These are phyloP conservation scores for Oriolus oriolus DNA, from an alignment of 2,113 vertebrate genomes.

Conservation along the genomic window DNA sequence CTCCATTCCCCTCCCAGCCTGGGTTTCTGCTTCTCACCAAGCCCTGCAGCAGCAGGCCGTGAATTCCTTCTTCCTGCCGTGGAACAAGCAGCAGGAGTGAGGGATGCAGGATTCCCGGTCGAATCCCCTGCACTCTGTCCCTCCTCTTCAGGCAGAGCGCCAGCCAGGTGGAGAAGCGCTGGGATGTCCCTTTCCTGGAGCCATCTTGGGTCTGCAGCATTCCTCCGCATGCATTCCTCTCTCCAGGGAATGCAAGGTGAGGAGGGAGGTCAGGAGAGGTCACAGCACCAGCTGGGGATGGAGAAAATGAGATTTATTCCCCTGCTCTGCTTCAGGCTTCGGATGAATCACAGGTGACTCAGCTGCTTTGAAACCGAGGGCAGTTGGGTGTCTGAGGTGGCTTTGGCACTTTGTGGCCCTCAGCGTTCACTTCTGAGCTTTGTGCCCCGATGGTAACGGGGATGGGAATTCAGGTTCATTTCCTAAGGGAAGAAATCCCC, in stretches of 20 bases:
- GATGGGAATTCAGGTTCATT: background rate
- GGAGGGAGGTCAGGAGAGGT: background rate
- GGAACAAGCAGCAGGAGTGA: background rate
- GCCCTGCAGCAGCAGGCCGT: background rate
- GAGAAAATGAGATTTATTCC: background rate
- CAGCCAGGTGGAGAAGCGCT: background rate
- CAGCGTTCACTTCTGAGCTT: background rate
- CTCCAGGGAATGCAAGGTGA: background rate
- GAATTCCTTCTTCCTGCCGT: background rate
- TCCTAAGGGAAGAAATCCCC: background rate
- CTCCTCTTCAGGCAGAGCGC: background rate
- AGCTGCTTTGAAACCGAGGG: background rate
- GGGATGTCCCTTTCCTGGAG: background rate
- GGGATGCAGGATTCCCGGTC: background rate
- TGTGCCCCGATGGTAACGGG: background rate
- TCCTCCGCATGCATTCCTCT: background rate
- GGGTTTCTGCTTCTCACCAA: background rate
- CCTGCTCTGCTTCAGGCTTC: background rate
- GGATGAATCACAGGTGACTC: background rate
- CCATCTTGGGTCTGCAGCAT: rapidly evolving
- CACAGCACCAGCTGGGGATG: background rate
- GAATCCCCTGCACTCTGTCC: background rate
- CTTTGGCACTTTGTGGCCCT: background rate
- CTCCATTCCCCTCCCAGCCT: background rate
- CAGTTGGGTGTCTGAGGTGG: background rate